These are phyloP conservation scores for Archaeoteleia sp. DNA, from an alignment of 2,888 invertebrate genomes.

Conservation along the genomic window DNA sequence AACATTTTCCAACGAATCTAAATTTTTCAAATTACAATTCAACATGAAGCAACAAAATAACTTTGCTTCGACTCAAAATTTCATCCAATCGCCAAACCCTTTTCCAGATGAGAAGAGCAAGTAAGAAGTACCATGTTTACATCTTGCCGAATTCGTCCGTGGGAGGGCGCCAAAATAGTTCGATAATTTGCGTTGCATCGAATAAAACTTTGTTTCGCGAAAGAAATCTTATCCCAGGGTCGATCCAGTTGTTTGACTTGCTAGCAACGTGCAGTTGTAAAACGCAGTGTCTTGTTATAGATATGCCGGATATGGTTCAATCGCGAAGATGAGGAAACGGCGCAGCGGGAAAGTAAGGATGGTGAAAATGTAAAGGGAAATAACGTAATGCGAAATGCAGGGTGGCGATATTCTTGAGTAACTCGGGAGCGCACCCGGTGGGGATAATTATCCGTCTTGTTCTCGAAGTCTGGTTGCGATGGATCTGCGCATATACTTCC, in stretches of 20 bases:
- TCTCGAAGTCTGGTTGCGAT: constrained; percentile 37
- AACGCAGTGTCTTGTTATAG: constrained; percentile 40
- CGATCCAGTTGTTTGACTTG: constrained; percentile 22
- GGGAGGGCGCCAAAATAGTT: too few relatives aligned
- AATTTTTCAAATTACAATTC: too few relatives aligned
- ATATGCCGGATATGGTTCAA: constrained; percentile 32
- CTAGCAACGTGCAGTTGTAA: constrained; percentile 29
- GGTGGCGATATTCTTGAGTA: constrained; percentile 34
- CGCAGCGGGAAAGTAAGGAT: constrained; percentile 24
- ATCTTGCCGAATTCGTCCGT: too few relatives aligned
- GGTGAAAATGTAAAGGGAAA: constrained; percentile 32
- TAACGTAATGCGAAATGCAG: constrained; percentile 32
- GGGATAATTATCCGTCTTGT: constrained; percentile 57
- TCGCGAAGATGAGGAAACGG: constrained; percentile 31
- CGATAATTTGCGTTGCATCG: too few relatives aligned
- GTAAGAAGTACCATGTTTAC: too few relatives aligned
- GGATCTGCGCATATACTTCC: constrained; percentile 30
- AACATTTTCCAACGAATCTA: too few relatives aligned
- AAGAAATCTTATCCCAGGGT: constrained; percentile 8
- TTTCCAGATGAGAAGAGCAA: too few relatives aligned
- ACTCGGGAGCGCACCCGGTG: constrained; percentile 9
- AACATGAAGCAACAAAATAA: too few relatives aligned
- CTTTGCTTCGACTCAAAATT: too few relatives aligned
- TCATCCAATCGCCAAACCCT: too few relatives aligned
- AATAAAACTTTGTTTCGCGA: too few relatives aligned